Evolutionary conservation across 2,888 invertebrate species (phyloP), one percentile per base, ranked within the genome.

Genomic region (Drosophila formosana): DNA sequence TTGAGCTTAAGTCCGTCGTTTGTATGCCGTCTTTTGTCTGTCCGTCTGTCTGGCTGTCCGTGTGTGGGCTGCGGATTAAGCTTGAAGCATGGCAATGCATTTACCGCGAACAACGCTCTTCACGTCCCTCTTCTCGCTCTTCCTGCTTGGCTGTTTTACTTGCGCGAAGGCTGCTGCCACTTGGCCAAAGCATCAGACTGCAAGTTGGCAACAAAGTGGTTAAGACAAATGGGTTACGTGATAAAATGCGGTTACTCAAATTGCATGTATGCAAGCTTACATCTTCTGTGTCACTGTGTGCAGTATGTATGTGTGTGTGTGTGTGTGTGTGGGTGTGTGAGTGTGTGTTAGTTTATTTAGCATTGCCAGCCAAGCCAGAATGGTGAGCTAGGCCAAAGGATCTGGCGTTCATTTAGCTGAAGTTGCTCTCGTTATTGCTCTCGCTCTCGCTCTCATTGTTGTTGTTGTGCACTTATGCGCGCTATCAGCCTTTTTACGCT

Each of bases 141-240:
- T 6, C 6, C 25, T 4, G n/a, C 51, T 50, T 51, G n/a, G 63
- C 68, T 68, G 66, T 74, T 66, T 69, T 66, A 76, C 73, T 74
- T 70, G 65, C 64, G 69, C 64, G 68, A 73, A 63, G 57, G 74
- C 81, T 69, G 74, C 74, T 86, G 81, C 81, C 80, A 72, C 78
- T 81, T 88, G 80, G 88, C 76, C 80, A 63, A 76, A 76, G 88
- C 86, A 83, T 86, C 82, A 80, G 75, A 82, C 77, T 86, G 85
- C 80, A 88, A 87, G 77, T 86, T 90, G 86, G 85, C 81, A 89
- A 89, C 89, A 87, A 90, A 90, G 82, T 90, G 90, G 89, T 85
- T 89, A 89, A 90, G 90, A 90, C 89, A 90, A 90, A 90, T 90
- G 90, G 89, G 87, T 89, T 90, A 90, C 90, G 90, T 90, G 90